Evolutionary conservation across 1,140 invertebrate species (phyloP).

Genomic region (Caligus rogercresseyi): DNA sequence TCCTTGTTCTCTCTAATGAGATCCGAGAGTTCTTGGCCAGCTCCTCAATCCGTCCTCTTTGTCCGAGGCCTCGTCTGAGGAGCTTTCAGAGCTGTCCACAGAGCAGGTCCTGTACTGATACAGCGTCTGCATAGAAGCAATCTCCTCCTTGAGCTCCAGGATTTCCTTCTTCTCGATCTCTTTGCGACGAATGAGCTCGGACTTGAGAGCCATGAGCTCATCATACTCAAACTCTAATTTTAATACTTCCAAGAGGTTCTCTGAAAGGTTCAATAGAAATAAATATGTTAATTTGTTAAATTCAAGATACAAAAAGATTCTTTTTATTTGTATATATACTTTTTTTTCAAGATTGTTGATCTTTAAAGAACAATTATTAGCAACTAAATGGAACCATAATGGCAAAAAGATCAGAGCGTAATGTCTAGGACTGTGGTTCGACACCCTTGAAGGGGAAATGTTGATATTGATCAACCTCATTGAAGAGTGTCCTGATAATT

Average conservation of each 20-base stretch:
- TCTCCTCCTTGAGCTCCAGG: constrained; percentile 23
- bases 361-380: too few species aligned
- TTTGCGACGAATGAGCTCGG: constrained; percentile 24
- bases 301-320: too few species aligned
- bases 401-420: too few species aligned
- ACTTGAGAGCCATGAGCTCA: constrained; percentile 24
- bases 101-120: constrained; percentile 24
- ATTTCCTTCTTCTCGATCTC: constrained; percentile 24
- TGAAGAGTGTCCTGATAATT: too few species aligned
- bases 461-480: too few species aligned
- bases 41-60: constrained; percentile 13
- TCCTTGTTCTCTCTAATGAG: constrained; percentile 12
- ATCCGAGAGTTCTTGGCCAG: constrained; percentile 4
- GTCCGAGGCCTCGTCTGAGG: constrained; percentile 6
- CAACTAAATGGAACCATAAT: too few species aligned
- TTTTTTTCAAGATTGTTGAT: too few species aligned
- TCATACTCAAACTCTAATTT: constrained; percentile 23
- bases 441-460: too few species aligned
- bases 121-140: constrained; percentile 26
- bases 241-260: constrained; percentile 17
- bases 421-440: too few species aligned
- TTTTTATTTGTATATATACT: too few species aligned
- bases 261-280: background rate
- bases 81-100: constrained; percentile 16
- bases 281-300: background rate